Evolutionary conservation across 1,140 invertebrate species (phyloP), one percentile per base, ranked within the genome.

Genomic region (Centruroides vittatus): DNA sequence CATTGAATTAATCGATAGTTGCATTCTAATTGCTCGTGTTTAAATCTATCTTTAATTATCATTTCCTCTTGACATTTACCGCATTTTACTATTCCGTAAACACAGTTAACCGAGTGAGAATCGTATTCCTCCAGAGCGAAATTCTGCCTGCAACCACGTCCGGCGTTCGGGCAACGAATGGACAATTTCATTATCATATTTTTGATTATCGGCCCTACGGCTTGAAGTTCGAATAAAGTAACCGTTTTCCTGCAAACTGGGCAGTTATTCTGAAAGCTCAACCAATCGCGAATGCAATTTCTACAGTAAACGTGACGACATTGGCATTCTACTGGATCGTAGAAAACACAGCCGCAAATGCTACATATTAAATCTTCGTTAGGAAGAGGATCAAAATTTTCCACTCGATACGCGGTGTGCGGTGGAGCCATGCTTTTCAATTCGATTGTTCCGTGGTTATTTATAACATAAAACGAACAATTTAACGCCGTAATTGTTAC

Each of bases 391-490:
- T 58, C 50, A 51, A 61, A 64, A 51, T 60, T 49, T 3, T 64
- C 62, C 4, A 55, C 51, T 46, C 59, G 61, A 47, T 55, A 62
- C 9, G 61, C 61, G 47, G 57, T 59, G 7, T 1, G 4, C 34
- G 61, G 61, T 41, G 55, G 55, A 55, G 57, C 69, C 71, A 73
- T 52, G 41, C 2, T 41, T 41, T 41, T 41, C 8, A 41, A 6
- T 6, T 41, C 41, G 3, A 41, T 41, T 23, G 23, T 23, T 23
- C 23, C 2, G n/a, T n/a, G n/a, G n/a, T n/a, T n/a, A n/a, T n/a
- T n/a, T n/a, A n/a, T 23, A 23, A 23, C 23, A 23, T n/a, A n/a
- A n/a, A 2, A 23, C 2, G 23, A 23, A 23, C 23, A 2, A 23
- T 23, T 23, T 23, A 23, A 2, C 2, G 23, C 2, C 2, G 23